Base-by-base conservation (phyloP, 2,797 vertebrate genomes). In the Phrynocephalus vlangalii region DNA sequence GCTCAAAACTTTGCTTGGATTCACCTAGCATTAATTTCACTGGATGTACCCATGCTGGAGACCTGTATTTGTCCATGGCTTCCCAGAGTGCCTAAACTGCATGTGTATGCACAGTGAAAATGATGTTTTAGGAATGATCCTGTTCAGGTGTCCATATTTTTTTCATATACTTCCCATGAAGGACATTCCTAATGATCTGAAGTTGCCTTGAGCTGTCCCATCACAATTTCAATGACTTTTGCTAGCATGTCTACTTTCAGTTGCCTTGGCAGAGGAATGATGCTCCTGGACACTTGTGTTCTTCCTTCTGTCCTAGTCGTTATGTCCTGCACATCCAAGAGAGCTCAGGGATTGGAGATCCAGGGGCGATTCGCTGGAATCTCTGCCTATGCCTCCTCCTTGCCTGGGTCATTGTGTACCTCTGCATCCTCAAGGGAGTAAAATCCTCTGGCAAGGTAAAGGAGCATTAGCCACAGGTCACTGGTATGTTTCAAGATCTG, bases 401-500 rank as follows among this genome's bases (percentile, higher is more conserved):
- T 1, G 95, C 97, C 82, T 97, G 97, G 97, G 90, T 95, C 88
- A 97, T 97, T 0, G 97, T 97, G 78, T 97, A 97, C 79, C 96
- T 97, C 88, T 97, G 97, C 79, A 97, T 97, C 91, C 95, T 97
- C 84, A 97, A 97, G 87, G 97, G 97, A 63, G 97, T 97, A 88
- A 97, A 97, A 94, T 97, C 97, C 75, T 97, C 97, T 0, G 97
- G 97, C 94, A 97, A 97, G 97, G 97, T 97, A 93, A 94, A 88
- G 44, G 28, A 72, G 52, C 28, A 76, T 75, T 33, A 67, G 24
- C 10, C 20, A 9, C 26, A 56, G 48, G 7, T 44, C 77, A 80
- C 18, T 18, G 22, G 15, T 76, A 22, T 75, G 70, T 44, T 56
- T 38, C 38, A 72, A 66, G 68, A 20, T 16, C 7, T 56, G 1